A percentile compares a stretch with the other conserved stretches of the same genome.
Conservation (phyloP, 2,113 vertebrate species). For the Oplegnathus fasciatus region DNA sequence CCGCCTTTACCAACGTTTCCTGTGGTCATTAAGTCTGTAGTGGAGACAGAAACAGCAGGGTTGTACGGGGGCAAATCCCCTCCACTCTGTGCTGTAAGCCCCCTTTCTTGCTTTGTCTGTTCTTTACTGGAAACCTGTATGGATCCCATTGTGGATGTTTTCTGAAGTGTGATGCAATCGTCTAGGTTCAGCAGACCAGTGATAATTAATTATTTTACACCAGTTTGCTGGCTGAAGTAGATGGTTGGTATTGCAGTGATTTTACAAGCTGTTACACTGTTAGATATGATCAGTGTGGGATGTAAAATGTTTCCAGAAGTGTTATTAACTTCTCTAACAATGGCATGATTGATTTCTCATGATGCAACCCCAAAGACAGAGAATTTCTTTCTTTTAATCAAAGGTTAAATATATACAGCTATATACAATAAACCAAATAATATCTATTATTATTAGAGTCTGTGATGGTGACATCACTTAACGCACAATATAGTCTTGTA, state of each 20-base stretch:
- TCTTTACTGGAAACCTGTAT: not conserved
- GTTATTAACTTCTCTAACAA: not conserved
- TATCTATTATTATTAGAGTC: too few relatives aligned
- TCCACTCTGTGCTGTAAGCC: not conserved
- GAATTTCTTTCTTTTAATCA: not conserved
- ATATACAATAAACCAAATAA: not conserved
- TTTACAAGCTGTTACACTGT: not conserved
- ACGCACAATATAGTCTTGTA: too few relatives aligned
- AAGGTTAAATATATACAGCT: too few relatives aligned
- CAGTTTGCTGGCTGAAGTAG: not conserved
- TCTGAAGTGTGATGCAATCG: slow-evolving; percentile 34
- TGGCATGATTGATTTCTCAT: not conserved
- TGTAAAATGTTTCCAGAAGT: slow-evolving; percentile 36
- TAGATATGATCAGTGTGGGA: slow-evolving; percentile 17
- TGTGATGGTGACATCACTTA: too few relatives aligned
- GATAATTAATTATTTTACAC: slow-evolving; percentile 22
- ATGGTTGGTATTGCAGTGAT: not conserved
- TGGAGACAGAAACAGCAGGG: slow-evolving; percentile 23
- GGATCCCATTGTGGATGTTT: slow-evolving; percentile 42
- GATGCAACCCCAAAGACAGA: not conserved
- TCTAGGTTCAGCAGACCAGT: slow-evolving; percentile 33
- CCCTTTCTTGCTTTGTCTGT: slow-evolving; percentile 3
- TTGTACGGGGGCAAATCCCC: not conserved
- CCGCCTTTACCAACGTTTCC: slow-evolving; percentile 52
- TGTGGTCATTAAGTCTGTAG: slow-evolving; percentile 42